Evolutionary conservation across 1,140 invertebrate species (phyloP), one percentile per base, ranked within the genome.

Genomic region (Drosophila bocqueti): DNA sequence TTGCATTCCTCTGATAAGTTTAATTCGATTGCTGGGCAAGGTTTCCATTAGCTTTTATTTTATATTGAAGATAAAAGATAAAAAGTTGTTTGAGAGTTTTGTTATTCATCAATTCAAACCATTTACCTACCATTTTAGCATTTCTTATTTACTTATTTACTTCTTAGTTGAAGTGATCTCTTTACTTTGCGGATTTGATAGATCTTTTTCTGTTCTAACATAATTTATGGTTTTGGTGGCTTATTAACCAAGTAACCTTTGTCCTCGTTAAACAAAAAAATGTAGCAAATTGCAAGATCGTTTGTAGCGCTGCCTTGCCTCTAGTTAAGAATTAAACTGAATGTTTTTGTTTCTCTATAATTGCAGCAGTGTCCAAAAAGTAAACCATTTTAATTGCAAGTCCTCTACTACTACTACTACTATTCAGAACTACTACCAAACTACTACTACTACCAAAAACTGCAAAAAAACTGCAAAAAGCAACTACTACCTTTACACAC

Each of bases 351-450:
- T 89, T 81, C 80, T 91, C 77, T 91, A 91, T 91, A 42, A 42
- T 91, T 91, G 85, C 90, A 91, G 90, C 90, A 91, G 90, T 86
- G 84, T 91, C 79, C 79, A 71, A 92, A 91, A 91, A 91, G 72
- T 91, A 91, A 91, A 65, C 80, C 79, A 90, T 82, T 76, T 85
- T 62, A 79, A 78, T 76, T 66, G 55, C 40, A 72, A 72, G 65
- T 57, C 74, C 62, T 57, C 74, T 66, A 66, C 71, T 60, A 76
- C 71, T 59, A n/a, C n/a, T n/a, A n/a, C 21, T 21, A 76, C 61
- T 60, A 55, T 63, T 63, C 75, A 67, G 46, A 26, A 26, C 71
- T 76, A 76, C 47, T 9, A 50, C 62, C 67, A 59, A 59, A 76
- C 47, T 9, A 50, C 62, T 76, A 58, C 71, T 75, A 59, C 73